These are phyloP conservation scores for Petrosia ficiformis DNA, from an alignment of 37 sponge, comb jelly and placozoan species.

Conservation along the genomic window DNA sequence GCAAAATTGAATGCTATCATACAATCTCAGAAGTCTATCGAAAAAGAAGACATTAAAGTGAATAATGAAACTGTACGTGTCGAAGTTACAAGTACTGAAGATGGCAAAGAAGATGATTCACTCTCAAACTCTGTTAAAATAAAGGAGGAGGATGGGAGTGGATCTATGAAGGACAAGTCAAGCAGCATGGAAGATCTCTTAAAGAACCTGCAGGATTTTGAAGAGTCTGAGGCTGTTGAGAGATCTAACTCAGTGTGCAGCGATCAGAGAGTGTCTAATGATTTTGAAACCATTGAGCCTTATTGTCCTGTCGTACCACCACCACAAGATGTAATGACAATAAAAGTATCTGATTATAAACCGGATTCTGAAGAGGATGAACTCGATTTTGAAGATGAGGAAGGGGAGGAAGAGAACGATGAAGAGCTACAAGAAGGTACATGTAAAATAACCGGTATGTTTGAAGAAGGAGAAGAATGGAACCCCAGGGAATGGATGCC, in stretches of 20 bases:
- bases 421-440: not conserved
- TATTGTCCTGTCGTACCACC: not conserved
- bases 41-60: not conserved
- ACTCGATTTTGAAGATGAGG: constrained; percentile 14
- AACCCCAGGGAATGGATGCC: not conserved
- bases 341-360: constrained; percentile 1
- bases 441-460: no score
- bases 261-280: not conserved
- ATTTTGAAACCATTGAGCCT: not conserved
- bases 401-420: not conserved
- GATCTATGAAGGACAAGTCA: not conserved
- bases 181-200: constrained; percentile 63
- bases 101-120: not conserved
- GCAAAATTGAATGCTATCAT: not conserved
- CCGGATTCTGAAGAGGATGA: constrained; percentile 16
- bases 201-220: constrained; percentile 59
- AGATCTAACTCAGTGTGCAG: not conserved
- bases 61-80: not conserved
- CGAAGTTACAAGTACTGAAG: not conserved
- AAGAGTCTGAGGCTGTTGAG: constrained; percentile 5
- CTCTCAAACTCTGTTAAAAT: not conserved
- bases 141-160: not conserved
- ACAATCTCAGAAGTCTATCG: not conserved
- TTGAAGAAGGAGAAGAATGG: not conserved
- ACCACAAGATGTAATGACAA: not conserved